phyloP scores from a whole-genome alignment of 2,888 invertebrate genomes.

The Drosophila kokeensis region DNA sequence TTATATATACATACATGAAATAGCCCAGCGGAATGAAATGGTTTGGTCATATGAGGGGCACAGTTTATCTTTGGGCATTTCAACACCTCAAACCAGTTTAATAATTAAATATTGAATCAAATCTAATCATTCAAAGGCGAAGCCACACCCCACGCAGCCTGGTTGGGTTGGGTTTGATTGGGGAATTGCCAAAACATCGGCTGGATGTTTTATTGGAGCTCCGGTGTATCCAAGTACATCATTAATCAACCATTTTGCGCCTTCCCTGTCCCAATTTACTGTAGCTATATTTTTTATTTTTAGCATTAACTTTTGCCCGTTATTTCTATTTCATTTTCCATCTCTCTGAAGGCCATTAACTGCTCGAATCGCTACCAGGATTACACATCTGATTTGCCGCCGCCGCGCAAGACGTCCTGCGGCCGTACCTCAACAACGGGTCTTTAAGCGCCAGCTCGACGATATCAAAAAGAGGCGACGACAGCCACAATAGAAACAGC shows the following conservation, averaged over 20 bases:
- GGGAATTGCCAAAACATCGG: conserved; percentile 46
- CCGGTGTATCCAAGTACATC: conserved; percentile 55
- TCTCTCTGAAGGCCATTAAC: conserved; percentile 79
- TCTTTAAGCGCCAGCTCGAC: conserved; percentile 50
- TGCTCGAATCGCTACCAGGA: conserved; percentile 82
- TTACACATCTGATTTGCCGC: conserved; percentile 81
- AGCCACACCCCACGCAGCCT: conserved; percentile 41
- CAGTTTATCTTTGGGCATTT: conserved; percentile 63
- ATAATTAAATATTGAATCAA: conserved; percentile 82
- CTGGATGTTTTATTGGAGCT: conserved; percentile 24
- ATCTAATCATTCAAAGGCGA: conserved; percentile 79
- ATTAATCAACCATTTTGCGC: conserved; percentile 78
- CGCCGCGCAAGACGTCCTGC: conserved; percentile 82
- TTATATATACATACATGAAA: conserved; percentile 48
- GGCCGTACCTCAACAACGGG: conserved; percentile 83
- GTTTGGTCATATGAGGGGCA: conserved; percentile 2
- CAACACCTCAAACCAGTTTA: conserved; percentile 77
- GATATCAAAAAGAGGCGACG: conserved; percentile 16
- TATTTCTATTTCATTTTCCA: conserved; percentile 25
- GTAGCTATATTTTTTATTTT: conserved; percentile 59
- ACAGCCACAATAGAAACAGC: conserved; percentile 14
- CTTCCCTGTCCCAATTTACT: conserved; percentile 38
- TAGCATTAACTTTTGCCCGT: conserved; percentile 51
- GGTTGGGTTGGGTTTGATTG: conserved; percentile 27
- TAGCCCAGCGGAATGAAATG: conserved; percentile 39